Conservation (phyloP, 2,797 vertebrate species). For the Petrocephalus sullivani region DNA sequence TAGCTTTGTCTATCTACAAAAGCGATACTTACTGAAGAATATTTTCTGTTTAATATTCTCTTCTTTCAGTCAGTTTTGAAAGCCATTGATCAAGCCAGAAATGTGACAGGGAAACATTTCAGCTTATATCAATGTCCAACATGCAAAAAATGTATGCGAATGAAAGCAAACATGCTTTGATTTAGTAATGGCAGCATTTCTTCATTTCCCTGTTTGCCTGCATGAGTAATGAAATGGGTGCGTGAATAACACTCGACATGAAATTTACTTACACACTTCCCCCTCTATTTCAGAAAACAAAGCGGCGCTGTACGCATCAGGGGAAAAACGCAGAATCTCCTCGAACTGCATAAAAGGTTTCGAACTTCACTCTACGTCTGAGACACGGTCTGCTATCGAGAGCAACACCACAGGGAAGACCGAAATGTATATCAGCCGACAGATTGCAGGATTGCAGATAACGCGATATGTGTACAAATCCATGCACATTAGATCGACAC, state of each 20-base stretch:
- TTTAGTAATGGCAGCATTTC: neutral
- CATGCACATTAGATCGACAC: neutral
- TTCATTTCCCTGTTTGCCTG: neutral
- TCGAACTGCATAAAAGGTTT: neutral
- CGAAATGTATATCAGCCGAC: neutral
- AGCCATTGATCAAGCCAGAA: slow-evolving; percentile 12
- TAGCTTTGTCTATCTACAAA: neutral
- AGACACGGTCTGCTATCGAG: neutral
- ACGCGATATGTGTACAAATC: neutral
- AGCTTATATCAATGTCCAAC: slow-evolving; percentile 2
- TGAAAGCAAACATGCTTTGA: neutral
- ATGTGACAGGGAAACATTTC: slow-evolving; percentile 8
- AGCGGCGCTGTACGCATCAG: neutral
- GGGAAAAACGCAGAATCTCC: neutral
- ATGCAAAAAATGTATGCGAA: slow-evolving; percentile 21
- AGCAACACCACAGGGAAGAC: neutral
- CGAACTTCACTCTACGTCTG: neutral
- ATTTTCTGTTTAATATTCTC: neutral
- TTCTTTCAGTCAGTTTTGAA: neutral
- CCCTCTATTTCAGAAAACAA: neutral
- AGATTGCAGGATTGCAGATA: neutral
- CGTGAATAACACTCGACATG: neutral
- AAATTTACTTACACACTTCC: slow-evolving; percentile 7
- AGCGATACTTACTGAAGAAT: neutral
- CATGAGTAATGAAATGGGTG: slow-evolving; percentile 18